Evolutionary conservation across 2,113 vertebrate species (phyloP).

Genomic region (Nycticorax nycticorax): DNA sequence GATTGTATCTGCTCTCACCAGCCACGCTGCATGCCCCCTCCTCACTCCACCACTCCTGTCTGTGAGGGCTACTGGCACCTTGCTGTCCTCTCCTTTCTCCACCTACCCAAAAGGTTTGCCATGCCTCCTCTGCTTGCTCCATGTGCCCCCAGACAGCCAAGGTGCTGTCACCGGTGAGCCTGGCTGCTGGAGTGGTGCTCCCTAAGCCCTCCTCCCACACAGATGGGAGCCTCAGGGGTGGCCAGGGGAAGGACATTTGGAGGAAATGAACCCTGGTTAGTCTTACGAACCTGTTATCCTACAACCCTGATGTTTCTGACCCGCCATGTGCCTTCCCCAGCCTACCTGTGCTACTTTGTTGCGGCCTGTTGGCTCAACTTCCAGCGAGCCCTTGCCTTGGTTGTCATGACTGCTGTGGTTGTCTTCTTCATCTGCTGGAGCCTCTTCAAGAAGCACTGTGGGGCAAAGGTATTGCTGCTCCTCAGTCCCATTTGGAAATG

Average conservation of each 20-base stretch:
- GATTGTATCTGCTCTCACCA: neutral
- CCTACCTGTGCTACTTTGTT: constrained; percentile 85
- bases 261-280: neutral
- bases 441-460: constrained; percentile 77
- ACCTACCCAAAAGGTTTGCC: neutral
- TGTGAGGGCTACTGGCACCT: neutral
- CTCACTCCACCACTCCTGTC: neutral
- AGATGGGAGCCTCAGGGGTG: neutral
- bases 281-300: fast-evolving
- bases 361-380: constrained; percentile 86
- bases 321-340: constrained; percentile 60
- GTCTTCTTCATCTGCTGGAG: constrained; percentile 62
- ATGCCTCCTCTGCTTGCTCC: neutral
- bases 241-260: neutral
- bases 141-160: neutral
- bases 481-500: constrained; percentile 60
- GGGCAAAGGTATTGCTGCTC: constrained; percentile 69
- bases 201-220: fast-evolving
- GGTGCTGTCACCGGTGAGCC: neutral
- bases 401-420: constrained; percentile 82
- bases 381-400: constrained; percentile 82
- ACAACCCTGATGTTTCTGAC: neutral
- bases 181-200: neutral
- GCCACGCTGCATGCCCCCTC: neutral
- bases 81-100: neutral